Evolutionary conservation across 1,140 invertebrate genomes (phyloP).

Genomic region (Dinothrombium tinctorium): DNA sequence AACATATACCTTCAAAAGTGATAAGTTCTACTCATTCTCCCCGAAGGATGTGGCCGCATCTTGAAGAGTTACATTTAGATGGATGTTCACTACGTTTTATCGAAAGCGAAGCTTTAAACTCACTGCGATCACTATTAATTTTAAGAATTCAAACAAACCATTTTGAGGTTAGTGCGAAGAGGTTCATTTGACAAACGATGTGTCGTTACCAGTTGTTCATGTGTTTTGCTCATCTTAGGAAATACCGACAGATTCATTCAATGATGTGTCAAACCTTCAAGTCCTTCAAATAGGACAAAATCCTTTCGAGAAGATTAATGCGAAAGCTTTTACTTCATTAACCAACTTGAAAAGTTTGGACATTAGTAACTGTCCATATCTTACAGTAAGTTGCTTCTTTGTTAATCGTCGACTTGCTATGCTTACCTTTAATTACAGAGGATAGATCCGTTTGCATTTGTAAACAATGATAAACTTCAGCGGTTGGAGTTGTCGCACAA

Average conservation of each 20-base stretch:
- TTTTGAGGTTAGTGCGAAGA: no score
- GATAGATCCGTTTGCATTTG: not conserved
- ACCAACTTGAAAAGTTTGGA: not conserved
- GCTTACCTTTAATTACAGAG: not conserved
- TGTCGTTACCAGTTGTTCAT: no score
- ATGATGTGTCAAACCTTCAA: not conserved
- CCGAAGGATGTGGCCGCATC: no score
- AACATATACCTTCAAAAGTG: no score
- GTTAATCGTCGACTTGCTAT: not conserved
- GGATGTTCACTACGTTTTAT: no score
- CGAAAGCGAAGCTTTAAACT: no score
- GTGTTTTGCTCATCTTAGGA: no score
- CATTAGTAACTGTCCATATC: conserved; percentile 1
- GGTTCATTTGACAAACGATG: no score
- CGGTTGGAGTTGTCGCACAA: not conserved
- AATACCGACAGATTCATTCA: not conserved
- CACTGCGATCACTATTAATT: no score
- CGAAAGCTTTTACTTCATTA: not conserved
- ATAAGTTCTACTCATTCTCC: no score
- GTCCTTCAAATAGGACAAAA: conserved; percentile 2
- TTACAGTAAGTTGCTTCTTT: conserved; percentile 2
- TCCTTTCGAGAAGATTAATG: conserved; percentile 1
- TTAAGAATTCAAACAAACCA: no score
- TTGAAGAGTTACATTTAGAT: no score
- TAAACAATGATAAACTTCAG: not conserved